Base-by-base conservation (phyloP, 2,113 vertebrate species). In the Takifugu bimaculatus region DNA sequence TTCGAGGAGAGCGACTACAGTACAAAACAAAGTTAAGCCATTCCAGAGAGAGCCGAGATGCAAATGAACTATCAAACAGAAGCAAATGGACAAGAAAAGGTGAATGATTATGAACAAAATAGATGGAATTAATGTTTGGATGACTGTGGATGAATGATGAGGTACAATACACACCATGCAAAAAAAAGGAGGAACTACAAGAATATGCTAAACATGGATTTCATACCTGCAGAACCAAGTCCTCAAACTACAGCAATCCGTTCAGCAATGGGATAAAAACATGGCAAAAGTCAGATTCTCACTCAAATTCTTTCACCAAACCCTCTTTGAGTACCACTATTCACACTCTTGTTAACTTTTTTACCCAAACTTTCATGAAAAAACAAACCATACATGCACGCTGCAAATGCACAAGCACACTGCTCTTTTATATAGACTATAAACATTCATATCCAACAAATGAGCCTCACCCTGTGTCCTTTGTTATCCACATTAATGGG, bases 221-320 rank as follows among this genome's bases (percentile, higher is more conserved):
- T 81, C 91, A 88, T 95, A 96, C 94, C 95, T 97, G 92, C 44
- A 91, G 76, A 85, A 91, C 81, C 90, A 93, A 91, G 81, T 92
- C 92, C 74, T 89, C 84, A 83, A 89, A 91, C 94, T 95, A 93
- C 58, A 85, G 79, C 63, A 85, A 87, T 83, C 77, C 86, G 54
- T 72, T 78, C 72, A 70, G 75, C 42, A 78, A 54, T 75, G 84
- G 68, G 65, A 72, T 77, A 86, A 83, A 53, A 73, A 82, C 45
- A 87, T 70, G 57, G 68, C 57, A 85, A 80, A 75, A 49, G 71
- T 83, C 76, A 84, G 81, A 63, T 62, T 78, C 59, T 69, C 43
- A 64, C 51, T 29, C 35, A 83, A 69, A 57, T 47, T 70, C 67
- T 77, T 35, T 66, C 63, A 83, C 62, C 47, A 74, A 28, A 73